Percentiles rank a stretch among this genome's conserved stretches.
phyloP scores from a whole-genome alignment of 2,888 invertebrate species.

The Matsumyia berberina region DNA sequence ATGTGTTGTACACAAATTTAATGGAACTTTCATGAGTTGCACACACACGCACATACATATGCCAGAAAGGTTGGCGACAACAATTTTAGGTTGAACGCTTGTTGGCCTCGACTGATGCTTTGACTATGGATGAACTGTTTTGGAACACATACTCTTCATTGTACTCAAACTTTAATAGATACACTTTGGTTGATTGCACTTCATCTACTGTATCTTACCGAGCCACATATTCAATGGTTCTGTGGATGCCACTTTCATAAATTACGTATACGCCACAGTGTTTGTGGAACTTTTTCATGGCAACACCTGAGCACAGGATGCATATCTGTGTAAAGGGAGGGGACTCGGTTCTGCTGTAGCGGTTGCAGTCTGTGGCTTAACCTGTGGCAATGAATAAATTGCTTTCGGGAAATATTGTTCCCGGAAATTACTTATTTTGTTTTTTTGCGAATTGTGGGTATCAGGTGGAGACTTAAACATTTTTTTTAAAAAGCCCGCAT shows the following conservation, averaged over 20 bases:
- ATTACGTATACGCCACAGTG: conserved; percentile 14
- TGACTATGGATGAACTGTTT: too few species aligned
- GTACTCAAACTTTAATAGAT: background rate
- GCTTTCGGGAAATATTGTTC: background rate
- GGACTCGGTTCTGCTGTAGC: background rate
- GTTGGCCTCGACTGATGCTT: too few species aligned
- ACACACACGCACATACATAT: background rate
- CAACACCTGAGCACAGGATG: conserved; percentile 16
- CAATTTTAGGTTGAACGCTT: too few species aligned
- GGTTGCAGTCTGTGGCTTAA: background rate
- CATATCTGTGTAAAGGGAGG: background rate
- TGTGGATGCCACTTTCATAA: conserved; percentile 8
- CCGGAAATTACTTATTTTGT: too few species aligned
- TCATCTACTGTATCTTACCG: background rate
- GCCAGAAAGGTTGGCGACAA: too few species aligned
- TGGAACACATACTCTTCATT: too few species aligned
- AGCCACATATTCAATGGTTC: background rate
- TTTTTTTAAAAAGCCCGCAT: too few species aligned
- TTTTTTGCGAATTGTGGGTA: too few species aligned
- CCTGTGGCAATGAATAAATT: background rate
- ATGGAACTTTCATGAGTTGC: conserved; percentile 21
- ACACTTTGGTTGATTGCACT: conserved; percentile 1
- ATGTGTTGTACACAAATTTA: conserved; percentile 17
- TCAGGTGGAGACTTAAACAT: too few species aligned
- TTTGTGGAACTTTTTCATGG: background rate